Conservation (phyloP, 2,113 vertebrate species). For the Dicrurus megarhynchus region DNA sequence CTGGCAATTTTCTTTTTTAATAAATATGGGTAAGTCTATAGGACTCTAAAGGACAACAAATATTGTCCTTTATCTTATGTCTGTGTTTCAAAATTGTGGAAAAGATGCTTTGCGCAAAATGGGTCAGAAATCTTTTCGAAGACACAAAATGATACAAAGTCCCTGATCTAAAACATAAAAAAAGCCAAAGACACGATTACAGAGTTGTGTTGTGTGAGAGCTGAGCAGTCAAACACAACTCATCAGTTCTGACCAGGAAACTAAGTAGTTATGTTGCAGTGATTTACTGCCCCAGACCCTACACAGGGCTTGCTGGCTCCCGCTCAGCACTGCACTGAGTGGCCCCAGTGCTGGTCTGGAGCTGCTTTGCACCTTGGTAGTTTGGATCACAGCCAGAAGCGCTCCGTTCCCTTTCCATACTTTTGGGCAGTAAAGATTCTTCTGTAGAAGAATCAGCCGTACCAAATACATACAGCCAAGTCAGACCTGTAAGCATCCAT, state of each 20-base stretch:
- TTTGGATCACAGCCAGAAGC: neutral
- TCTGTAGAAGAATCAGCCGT: neutral
- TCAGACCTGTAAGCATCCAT: neutral
- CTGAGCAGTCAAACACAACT: neutral
- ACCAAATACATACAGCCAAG: neutral
- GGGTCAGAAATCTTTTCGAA: neutral
- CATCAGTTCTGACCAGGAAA: neutral
- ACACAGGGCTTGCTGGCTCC: neutral
- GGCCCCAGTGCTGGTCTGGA: neutral
- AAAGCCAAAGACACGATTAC: neutral
- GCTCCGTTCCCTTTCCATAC: neutral
- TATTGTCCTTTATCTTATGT: neutral
- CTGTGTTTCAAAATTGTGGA: neutral
- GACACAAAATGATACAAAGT: neutral
- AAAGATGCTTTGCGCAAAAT: neutral
- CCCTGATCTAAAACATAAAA: neutral
- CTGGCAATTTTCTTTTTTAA: conserved; percentile 35
- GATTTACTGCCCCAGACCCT: neutral
- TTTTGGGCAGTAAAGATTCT: neutral
- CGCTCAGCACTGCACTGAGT: fast-evolving
- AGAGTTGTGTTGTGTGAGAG: neutral
- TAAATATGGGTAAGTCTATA: conserved; percentile 8
- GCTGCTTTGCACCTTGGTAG: neutral
- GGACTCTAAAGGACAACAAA: neutral
- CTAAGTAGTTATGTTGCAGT: fast-evolving